phyloP scores from a whole-genome alignment of 2,113 vertebrate genomes.

The Candoia aspera region DNA sequence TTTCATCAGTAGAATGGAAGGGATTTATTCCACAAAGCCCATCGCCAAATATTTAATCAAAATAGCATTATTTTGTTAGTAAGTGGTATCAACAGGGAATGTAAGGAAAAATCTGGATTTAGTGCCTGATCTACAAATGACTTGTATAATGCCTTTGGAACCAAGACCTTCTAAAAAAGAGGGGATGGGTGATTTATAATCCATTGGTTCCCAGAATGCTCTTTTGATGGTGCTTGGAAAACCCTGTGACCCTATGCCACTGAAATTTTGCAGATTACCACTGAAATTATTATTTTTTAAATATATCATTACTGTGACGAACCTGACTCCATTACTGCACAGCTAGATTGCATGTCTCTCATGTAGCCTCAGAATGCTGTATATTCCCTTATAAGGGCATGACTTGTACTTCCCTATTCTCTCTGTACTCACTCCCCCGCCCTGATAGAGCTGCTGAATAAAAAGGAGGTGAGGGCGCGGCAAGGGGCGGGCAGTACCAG shows the following conservation, averaged over 20 bases:
- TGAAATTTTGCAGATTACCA: neutral
- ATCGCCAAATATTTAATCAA: neutral
- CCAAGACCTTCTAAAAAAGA: neutral
- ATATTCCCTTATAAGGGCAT: no score
- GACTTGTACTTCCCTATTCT: no score
- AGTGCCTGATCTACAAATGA: neutral
- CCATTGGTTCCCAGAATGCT: neutral
- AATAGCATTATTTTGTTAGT: neutral
- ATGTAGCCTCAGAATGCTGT: no score
- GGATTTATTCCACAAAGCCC: neutral
- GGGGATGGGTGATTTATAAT: neutral
- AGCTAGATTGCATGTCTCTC: no score
- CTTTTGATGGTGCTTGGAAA: neutral
- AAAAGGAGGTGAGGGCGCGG: no score
- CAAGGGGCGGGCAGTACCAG: no score
- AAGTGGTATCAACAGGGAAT: neutral
- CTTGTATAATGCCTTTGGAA: neutral
- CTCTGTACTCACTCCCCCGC: no score
- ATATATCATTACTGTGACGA: no score
- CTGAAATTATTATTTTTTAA: neutral
- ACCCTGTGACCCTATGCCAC: neutral
- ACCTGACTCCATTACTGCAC: no score
- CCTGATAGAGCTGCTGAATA: no score
- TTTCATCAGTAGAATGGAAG: neutral
- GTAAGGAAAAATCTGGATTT: neutral